Evolutionary conservation across 1,140 invertebrate species (phyloP), one percentile per base, ranked within the genome.

Genomic region (Apis laboriosa): DNA sequence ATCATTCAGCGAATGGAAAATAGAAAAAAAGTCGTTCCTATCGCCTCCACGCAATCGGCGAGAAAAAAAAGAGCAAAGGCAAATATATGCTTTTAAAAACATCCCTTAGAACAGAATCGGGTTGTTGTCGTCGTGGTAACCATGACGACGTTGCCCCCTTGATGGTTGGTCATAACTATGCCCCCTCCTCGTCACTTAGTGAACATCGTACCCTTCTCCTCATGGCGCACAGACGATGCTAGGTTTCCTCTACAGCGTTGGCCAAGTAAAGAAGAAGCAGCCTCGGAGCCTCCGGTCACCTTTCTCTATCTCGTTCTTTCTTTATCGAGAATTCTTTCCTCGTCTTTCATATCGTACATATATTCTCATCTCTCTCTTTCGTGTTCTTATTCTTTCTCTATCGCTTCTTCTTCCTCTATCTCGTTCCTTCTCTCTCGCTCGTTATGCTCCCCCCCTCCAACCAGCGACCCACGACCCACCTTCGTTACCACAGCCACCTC

Each of bases 121-220:
- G 89, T 94, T 94, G 93, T 94, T 94, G 93, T 94, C 91, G 93
- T 93, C 90, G 90, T 78, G 88, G 93, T 94, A 92, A 90, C 91
- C 92, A 94, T 94, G 90, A 91, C 88, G 84, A 94, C 92, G 91
- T 85, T 91, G 88, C 88, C 90, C 91, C 90, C 90, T 92, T 81
- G 89, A 89, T 91, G 90, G 92, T 91, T 91, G 92, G 92, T 92
- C 91, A 92, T 91, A 91, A 92, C 83, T 89, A 86, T 86, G 76
- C 78, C 80, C 74, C 86, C 80, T 70, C 84, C 83, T 28, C 56
- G 19, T 51, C 55, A 28, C 72, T 63, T 76, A 61, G 75, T 53
- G 73, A 84, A 71, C 83, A 61, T 56, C 64, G 66, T 78, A 53
- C 78, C 74, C 64, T 70, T 79, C 70, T 60, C 84, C 51, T 21